Evolutionary conservation across 1,140 invertebrate genomes (phyloP), one percentile per base, ranked within the genome.

Genomic region (Dinothrombium tinctorium): DNA sequence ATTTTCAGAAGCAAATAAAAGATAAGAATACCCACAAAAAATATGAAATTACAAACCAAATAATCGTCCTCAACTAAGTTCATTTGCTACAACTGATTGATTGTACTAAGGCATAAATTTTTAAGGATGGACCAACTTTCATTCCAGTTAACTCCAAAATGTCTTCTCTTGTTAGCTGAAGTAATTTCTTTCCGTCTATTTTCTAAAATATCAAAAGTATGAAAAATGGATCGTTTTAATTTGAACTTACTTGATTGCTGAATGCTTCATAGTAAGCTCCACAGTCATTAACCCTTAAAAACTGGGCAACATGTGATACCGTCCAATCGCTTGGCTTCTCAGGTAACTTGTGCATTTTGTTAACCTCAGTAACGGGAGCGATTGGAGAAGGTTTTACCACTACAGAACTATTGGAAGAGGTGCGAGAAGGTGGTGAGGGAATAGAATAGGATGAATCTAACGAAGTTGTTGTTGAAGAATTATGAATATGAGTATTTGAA

Each of bases 111-210:
- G 89, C 80, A 52, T 71, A 78, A 54, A 92, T 87, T 65, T 90
- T 90, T 20, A 90, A 55, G 4, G 82, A 84, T 6, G 84, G 83
- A 4, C 86, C 86, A 41, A 90, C 79, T 67, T 89, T 90, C 65
- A 81, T 84, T 47, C 79, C 75, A 11, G 83, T 74, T 23, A 86
- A 63, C 53, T 76, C 74, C 47, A 87, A 73, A 40, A 89, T 79
- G 59, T 87, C 73, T 54, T 87, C 81, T 61, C 86, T 84, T 25
- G 72, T 76, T 33, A 90, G 58, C 38, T 69, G 68, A 28, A 89
- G 58, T 49, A 92, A 62, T 51, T 68, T 68, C 40, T 73, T 69
- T 0, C 84, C 84, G 53, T 78, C 74, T 45, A 90, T 73, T 55
- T 69, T 68, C 66, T 73, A 57, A 21, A 63, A 56, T 48, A 49